These are phyloP conservation scores for Lacerta agilis DNA, from an alignment of 2,797 vertebrate genomes.

Conservation along the genomic window DNA sequence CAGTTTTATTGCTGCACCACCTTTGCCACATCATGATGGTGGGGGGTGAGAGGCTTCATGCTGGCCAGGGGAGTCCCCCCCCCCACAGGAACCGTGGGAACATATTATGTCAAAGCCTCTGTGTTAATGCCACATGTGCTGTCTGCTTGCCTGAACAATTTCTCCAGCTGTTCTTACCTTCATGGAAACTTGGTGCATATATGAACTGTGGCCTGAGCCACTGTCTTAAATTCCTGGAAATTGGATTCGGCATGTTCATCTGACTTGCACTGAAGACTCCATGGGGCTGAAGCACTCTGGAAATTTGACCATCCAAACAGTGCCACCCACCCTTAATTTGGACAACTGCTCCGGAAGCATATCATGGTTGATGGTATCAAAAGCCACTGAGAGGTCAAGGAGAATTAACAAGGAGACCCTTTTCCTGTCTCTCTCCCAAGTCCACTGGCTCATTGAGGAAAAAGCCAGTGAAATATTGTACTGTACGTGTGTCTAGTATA, in stretches of 20 bases:
- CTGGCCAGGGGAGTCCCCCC: too few species aligned
- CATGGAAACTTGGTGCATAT: not conserved
- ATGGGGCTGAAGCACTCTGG: too few species aligned
- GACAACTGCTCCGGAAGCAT: too few species aligned
- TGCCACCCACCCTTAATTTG: too few species aligned
- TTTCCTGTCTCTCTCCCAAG: not conserved
- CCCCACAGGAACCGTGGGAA: not conserved
- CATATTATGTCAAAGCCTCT: not conserved
- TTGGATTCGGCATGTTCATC: not conserved
- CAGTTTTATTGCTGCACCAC: too few species aligned
- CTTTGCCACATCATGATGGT: too few species aligned
- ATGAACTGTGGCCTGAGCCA: not conserved
- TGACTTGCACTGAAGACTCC: not conserved
- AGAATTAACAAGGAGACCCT: too few species aligned
- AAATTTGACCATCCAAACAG: too few species aligned
- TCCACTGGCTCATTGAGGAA: not conserved
- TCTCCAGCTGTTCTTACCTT: constrained; percentile 10
- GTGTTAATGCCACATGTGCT: not conserved
- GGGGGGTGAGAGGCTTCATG: too few species aligned
- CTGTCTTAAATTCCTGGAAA: too few species aligned
- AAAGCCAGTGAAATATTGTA: not conserved
- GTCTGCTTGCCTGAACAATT: not conserved
- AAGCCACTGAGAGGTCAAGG: too few species aligned
- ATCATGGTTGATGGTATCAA: too few species aligned
- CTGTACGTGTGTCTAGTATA: not conserved